Percentiles rank a stretch among this genome's conserved stretches.
Conservation (phyloP, 1,140 invertebrate genomes). For the Heterodera carotae region DNA sequence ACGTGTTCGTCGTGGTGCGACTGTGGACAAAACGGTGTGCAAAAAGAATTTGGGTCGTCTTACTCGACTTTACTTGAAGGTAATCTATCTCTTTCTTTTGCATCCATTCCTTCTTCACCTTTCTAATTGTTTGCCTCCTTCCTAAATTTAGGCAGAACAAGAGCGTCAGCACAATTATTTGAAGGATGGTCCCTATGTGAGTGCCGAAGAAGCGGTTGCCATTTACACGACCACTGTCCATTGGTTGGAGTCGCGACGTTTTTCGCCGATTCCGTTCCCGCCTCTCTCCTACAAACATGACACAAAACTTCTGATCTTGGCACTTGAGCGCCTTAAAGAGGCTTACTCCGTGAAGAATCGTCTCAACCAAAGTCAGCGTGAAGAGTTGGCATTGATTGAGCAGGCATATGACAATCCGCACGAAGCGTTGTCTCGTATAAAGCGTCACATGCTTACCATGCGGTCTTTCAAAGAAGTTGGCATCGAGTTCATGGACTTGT, state of each 20-base stretch:
- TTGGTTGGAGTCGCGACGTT: constrained; percentile 95
- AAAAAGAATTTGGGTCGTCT: constrained; percentile 97
- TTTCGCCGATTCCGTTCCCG: constrained; percentile 98
- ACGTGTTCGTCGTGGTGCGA: constrained; percentile 72
- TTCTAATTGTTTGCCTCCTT: no score
- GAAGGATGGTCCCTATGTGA: constrained; percentile 97
- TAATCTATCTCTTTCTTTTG: constrained; percentile 13
- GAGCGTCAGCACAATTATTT: constrained; percentile 98
- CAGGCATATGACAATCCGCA: constrained; percentile 99
- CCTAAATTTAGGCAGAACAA: constrained; percentile 78
- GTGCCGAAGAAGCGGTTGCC: constrained; percentile 97
- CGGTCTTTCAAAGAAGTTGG: constrained; percentile 87
- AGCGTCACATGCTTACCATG: constrained; percentile 96
- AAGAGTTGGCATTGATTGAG: constrained; percentile 96
- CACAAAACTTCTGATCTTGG: constrained; percentile 94
- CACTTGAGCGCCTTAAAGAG: constrained; percentile 93
- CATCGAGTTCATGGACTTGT: constrained; percentile 99
- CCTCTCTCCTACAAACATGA: constrained; percentile 99
- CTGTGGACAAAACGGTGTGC: constrained; percentile 97
- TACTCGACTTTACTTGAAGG: constrained; percentile 91
- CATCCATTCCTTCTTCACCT: constrained; percentile 15
- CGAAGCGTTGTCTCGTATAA: constrained; percentile 96
- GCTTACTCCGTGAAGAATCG: constrained; percentile 98
- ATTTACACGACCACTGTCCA: constrained; percentile 99
- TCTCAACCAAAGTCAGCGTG: constrained; percentile 95